These are phyloP conservation scores for Turritopsis rubra DNA, from an alignment of 30 jellyfish, hydroid and myxozoan species.

Conservation along the genomic window DNA sequence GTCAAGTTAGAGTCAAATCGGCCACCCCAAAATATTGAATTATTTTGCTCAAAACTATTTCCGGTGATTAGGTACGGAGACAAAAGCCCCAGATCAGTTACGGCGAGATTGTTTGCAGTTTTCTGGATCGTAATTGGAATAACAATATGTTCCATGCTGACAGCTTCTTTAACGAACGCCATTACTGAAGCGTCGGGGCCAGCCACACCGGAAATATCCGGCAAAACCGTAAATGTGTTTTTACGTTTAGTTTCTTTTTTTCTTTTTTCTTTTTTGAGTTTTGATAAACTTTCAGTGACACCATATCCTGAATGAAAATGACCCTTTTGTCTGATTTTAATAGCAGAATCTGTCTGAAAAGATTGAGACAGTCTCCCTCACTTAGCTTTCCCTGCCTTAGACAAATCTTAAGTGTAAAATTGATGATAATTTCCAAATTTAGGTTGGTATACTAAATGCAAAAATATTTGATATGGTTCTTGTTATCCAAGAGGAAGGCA, in stretches of 20 bases:
- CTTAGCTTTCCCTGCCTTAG: no score
- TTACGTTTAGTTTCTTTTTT: no score
- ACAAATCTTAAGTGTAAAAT: no score
- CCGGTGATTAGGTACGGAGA: slow-evolving; percentile 55
- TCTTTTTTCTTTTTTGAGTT: no score
- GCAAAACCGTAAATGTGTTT: slow-evolving; percentile 21
- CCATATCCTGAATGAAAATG: no score
- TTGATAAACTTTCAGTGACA: no score
- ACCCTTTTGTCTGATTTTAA: no score
- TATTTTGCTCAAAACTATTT: not conserved
- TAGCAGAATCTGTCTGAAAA: no score
- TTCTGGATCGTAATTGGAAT: slow-evolving; percentile 71
- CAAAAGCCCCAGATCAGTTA: slow-evolving; percentile 44
- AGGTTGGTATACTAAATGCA: not conserved
- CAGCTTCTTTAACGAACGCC: slow-evolving; percentile 70
- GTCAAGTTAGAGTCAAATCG: no score
- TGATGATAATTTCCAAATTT: no score
- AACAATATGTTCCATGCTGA: slow-evolving; percentile 61
- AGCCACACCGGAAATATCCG: not conserved
- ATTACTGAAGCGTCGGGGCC: slow-evolving; percentile 21
- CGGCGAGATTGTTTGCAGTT: slow-evolving; percentile 47
- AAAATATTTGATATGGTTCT: not conserved
- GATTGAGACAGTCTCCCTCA: no score
- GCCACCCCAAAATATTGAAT: no score
- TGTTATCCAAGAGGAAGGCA: not conserved